Conservation (phyloP, 2,888 invertebrate species). For the Napeogenes inachia region DNA sequence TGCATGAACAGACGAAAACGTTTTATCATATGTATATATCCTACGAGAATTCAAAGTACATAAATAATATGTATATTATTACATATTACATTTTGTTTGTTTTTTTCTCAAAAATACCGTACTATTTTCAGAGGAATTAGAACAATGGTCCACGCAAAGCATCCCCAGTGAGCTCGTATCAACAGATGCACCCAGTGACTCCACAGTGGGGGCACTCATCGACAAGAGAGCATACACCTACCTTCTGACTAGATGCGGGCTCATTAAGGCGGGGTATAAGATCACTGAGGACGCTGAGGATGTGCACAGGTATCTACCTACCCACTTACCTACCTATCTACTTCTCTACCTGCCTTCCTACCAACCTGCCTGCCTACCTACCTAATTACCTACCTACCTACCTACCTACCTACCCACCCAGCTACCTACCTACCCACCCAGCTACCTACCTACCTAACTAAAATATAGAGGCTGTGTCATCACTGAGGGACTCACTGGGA, state of each 20-base stretch:
- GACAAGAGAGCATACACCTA: slow-evolving; percentile 60
- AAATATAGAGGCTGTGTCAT: too few species aligned
- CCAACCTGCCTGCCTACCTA: too few species aligned
- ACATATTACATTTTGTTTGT: neutral
- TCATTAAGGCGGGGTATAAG: slow-evolving; percentile 54
- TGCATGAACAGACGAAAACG: too few species aligned
- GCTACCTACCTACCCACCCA: too few species aligned
- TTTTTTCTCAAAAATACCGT: neutral
- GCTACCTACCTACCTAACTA: too few species aligned
- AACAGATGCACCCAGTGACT: slow-evolving; percentile 41
- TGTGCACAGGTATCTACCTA: slow-evolving; percentile 45
- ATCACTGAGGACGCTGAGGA: slow-evolving; percentile 37
- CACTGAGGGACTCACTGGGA: too few species aligned
- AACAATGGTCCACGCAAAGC: slow-evolving; percentile 53
- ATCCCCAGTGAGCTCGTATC: slow-evolving; percentile 60
- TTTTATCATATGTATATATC: too few species aligned
- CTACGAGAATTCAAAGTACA: too few species aligned
- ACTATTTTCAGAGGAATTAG: slow-evolving; percentile 55
- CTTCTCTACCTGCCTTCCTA: too few species aligned
- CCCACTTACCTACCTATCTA: neutral
- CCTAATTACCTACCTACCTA: too few species aligned
- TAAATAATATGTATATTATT: neutral
- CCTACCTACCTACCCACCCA: too few species aligned
- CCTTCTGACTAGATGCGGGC: slow-evolving; percentile 59
- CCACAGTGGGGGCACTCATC: slow-evolving; percentile 44